Percentiles rank a stretch among this genome's conserved stretches.
phyloP scores from a whole-genome alignment of 2,113 vertebrate species.

The Ceyx melanurus region DNA sequence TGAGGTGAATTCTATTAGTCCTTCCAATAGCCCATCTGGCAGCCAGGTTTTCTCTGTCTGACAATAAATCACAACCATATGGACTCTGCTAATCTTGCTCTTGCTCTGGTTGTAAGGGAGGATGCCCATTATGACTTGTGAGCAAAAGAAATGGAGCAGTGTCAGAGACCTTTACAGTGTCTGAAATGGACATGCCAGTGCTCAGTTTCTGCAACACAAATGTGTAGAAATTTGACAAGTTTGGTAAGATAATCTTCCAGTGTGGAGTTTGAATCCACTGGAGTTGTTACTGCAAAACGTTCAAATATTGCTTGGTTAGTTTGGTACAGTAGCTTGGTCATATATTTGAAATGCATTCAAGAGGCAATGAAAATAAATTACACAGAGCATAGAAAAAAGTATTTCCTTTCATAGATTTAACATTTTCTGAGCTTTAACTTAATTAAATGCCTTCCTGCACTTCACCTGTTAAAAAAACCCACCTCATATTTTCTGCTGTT shows the following conservation, averaged over 20 bases:
- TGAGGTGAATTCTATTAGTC: neutral
- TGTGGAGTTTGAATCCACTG: neutral
- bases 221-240: neutral
- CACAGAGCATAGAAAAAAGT: neutral
- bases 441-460: constrained; percentile 8
- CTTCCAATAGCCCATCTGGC: neutral
- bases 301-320: neutral
- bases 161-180: neutral
- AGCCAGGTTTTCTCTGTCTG: neutral
- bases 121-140: fast-evolving
- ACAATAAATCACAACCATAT: neutral
- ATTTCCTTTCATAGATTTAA: neutral
- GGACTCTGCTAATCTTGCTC: neutral
- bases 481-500: neutral
- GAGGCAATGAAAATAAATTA: neutral
- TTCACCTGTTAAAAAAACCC: neutral
- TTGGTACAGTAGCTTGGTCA: neutral
- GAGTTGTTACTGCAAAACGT: neutral
- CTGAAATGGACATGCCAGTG: neutral
- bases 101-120: neutral
- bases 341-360: neutral
- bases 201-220: neutral
- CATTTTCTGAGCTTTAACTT: neutral
- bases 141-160: neutral
- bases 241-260: neutral